phyloP scores from a whole-genome alignment of 2,797 vertebrate species.

The Squalus acanthias region DNA sequence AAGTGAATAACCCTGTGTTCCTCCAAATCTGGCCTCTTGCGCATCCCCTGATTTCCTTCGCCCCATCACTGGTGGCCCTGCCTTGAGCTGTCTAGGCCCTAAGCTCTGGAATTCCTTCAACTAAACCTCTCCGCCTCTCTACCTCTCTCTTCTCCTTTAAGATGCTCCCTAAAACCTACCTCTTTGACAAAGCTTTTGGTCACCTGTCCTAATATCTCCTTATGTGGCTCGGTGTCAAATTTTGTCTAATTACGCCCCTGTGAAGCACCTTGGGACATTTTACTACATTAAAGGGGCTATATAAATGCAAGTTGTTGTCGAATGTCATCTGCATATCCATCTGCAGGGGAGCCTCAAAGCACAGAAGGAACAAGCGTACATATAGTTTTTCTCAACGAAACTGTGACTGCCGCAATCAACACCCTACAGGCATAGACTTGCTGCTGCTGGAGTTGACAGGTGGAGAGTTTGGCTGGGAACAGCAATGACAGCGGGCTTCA shows the following conservation, averaged over 20 bases:
- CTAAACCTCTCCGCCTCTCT: not conserved
- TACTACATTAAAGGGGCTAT: too few species aligned
- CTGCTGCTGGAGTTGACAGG: not conserved
- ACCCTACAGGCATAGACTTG: not conserved
- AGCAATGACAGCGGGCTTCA: not conserved
- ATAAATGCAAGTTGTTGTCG: not conserved
- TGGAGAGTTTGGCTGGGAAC: not conserved
- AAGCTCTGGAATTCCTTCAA: not conserved
- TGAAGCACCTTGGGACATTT: not conserved
- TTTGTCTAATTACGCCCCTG: not conserved
- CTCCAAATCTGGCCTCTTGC: not conserved
- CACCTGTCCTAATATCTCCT: not conserved
- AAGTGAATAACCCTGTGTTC: not conserved
- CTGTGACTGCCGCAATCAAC: not conserved
- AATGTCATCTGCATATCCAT: not conserved
- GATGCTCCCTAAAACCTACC: not conserved
- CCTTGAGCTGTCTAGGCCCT: not conserved
- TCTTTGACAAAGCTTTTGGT: not conserved
- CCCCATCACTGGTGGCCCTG: not conserved
- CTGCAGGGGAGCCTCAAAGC: not conserved
- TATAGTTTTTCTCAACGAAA: not conserved
- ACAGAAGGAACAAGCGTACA: not conserved
- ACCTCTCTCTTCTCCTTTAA: not conserved
- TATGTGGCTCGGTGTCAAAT: not conserved
- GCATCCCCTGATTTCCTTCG: not conserved